Evolutionary conservation across 1,140 invertebrate genomes (phyloP).

Genomic region (Drosophila obscura): DNA sequence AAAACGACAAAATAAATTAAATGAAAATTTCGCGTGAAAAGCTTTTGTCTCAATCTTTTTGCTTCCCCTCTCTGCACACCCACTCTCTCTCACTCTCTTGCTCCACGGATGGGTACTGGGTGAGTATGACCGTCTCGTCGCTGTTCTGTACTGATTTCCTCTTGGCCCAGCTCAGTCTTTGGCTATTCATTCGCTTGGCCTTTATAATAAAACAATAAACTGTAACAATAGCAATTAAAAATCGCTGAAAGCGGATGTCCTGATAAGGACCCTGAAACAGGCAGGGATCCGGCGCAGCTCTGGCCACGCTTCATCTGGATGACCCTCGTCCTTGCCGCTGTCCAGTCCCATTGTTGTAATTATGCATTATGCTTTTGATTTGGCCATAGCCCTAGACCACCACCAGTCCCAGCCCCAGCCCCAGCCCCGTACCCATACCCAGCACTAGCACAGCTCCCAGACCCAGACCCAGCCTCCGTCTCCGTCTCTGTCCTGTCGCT

Average conservation of each 20-base stretch:
- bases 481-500: not conserved
- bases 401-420: not conserved
- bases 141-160: not conserved
- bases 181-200: constrained; percentile 78
- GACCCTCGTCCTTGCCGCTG: constrained; percentile 58
- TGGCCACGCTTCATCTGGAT: constrained; percentile 36
- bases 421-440: too few species aligned
- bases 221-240: constrained; percentile 82
- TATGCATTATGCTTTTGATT: constrained; percentile 69
- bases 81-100: not conserved
- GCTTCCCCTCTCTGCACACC: not conserved
- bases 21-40: constrained; percentile 54
- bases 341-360: constrained; percentile 67
- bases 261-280: constrained; percentile 63
- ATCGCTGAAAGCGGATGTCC: constrained; percentile 80
- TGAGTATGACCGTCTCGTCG: too few species aligned
- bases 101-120: not conserved
- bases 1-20: constrained; percentile 56
- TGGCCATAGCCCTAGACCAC: not conserved
- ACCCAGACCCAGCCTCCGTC: not conserved
- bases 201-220: constrained; percentile 81
- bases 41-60: constrained; percentile 20
- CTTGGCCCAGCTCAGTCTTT: constrained; percentile 35
- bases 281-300: not conserved
- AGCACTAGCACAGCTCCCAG: too few species aligned